Evolutionary conservation across 2,113 vertebrate species (phyloP), one percentile per base, ranked within the genome.

Genomic region (Beaufortia kweichowensis): DNA sequence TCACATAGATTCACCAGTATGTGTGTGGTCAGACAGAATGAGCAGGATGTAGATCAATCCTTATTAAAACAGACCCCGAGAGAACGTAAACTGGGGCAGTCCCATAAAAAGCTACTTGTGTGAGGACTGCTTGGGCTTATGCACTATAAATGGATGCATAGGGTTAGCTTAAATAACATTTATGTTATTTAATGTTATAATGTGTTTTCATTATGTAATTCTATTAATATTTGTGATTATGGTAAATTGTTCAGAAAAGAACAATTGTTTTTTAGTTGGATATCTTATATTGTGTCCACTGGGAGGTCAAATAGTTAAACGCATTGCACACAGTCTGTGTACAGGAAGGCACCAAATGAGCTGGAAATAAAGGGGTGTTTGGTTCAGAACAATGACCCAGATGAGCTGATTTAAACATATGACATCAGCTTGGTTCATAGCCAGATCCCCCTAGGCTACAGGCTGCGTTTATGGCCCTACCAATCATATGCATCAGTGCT

Each of bases 341-440:
- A 90, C 91, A 91, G 91, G 88, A 91, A 91, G 89, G 83, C 80
- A 85, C 61, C 85, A 87, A 89, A 72, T 85, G 87, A 86, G 79
- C 85, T 82, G 85, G 87, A 83, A 90, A 81, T 89, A 90, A 90
- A 84, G 77, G 79, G 78, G 83, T 68, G 86, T 70, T 88, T 83
- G 82, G 74, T 83, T 53, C 65, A 55, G 77, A 86, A 90, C 90
- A 93, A 90, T 88, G 88, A 83, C 83, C 41, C 70, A 57, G 77
- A 79, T 48, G 43, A 75, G 74, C 70, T 90, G 84, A 87, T 86
- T 39, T 83, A 90, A 92, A 92, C 91, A 92, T 69, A 91, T 93
- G 91, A 92, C 86, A 86, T 93, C 91, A 92, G 80, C 31, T 39
- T 79, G 80, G 81, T 83, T 83, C 63, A 43, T 35, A 72, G 82